Conservation (phyloP, 2,888 invertebrate genomes). For the Phortica magna region DNA sequence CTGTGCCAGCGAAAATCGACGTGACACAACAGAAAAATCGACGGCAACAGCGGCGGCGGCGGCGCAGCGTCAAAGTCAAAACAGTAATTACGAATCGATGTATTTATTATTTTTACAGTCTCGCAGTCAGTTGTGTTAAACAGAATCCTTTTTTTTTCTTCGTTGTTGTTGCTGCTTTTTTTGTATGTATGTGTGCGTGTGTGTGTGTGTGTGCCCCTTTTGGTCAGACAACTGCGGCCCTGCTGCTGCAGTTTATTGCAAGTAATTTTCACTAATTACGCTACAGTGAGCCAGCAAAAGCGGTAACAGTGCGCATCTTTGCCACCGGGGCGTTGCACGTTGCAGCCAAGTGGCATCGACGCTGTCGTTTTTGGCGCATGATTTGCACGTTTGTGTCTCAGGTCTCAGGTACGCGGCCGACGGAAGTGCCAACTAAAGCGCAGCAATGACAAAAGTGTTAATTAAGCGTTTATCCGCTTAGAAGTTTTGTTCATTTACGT, state of each 20-base stretch:
- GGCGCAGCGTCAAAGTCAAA: background rate
- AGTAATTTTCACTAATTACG: slow-evolving; percentile 72
- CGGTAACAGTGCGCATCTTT: slow-evolving; percentile 39
- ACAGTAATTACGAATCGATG: slow-evolving; percentile 23
- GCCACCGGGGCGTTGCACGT: background rate
- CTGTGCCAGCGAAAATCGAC: background rate
- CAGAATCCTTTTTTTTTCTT: background rate
- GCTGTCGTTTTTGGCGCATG: slow-evolving; percentile 47
- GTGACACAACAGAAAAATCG: slow-evolving; percentile 13
- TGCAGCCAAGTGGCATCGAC: slow-evolving; percentile 42
- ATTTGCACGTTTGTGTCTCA: slow-evolving; percentile 58
- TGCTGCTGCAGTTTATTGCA: slow-evolving; percentile 54
- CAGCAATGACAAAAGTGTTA: too few relatives aligned
- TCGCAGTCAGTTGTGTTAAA: background rate
- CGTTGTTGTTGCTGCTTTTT: too few relatives aligned
- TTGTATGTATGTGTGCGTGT: background rate
- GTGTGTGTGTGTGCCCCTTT: slow-evolving; percentile 22
- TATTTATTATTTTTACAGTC: background rate
- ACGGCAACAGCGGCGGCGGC: background rate
- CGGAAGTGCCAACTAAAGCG: too few relatives aligned
- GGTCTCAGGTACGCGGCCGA: background rate
- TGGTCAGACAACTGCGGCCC: background rate
- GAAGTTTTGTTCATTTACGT: too few relatives aligned
- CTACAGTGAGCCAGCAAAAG: slow-evolving; percentile 68
- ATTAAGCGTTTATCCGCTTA: too few relatives aligned